phyloP scores from a whole-genome alignment of 1,140 invertebrate species.

The Amyelois transitella region DNA sequence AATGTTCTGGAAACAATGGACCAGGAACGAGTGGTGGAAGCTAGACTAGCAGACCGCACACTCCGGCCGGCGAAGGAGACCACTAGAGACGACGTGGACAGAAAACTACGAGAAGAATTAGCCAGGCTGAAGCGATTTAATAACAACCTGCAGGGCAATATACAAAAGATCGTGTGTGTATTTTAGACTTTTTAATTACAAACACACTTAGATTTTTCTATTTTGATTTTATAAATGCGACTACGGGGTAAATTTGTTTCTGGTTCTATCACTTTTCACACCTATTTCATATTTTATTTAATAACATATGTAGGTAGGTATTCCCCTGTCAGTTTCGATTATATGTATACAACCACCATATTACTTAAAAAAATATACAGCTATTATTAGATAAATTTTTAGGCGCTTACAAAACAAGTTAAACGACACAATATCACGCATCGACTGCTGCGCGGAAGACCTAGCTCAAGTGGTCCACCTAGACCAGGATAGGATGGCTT shows the following conservation, averaged over 20 bases:
- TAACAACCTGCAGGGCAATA: conserved; percentile 39
- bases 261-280: background rate
- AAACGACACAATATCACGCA: conserved; percentile 25
- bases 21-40: conserved; percentile 33
- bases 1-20: conserved; percentile 42
- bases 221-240: background rate
- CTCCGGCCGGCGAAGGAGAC: conserved; percentile 42
- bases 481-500: conserved; percentile 36
- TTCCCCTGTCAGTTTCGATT: too few relatives aligned
- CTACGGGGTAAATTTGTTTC: too few relatives aligned
- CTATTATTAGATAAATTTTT: background rate
- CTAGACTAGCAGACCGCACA: conserved; percentile 30
- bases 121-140: conserved; percentile 30
- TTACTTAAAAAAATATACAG: background rate
- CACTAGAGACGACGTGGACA: conserved; percentile 43
- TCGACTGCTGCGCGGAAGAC: conserved; percentile 41
- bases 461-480: conserved; percentile 33
- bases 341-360: too few relatives aligned
- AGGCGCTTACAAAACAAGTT: conserved; percentile 39
- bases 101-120: conserved; percentile 38
- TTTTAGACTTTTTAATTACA: background rate
- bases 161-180: conserved; percentile 33
- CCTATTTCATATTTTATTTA: too few relatives aligned
- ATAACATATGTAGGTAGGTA: too few relatives aligned
- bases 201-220: background rate